A percentile compares a stretch with the other conserved stretches of the same genome.
These are phyloP conservation scores for Spisula subtruncata DNA, from an alignment of 2,888 invertebrate species.

Conservation along the genomic window DNA sequence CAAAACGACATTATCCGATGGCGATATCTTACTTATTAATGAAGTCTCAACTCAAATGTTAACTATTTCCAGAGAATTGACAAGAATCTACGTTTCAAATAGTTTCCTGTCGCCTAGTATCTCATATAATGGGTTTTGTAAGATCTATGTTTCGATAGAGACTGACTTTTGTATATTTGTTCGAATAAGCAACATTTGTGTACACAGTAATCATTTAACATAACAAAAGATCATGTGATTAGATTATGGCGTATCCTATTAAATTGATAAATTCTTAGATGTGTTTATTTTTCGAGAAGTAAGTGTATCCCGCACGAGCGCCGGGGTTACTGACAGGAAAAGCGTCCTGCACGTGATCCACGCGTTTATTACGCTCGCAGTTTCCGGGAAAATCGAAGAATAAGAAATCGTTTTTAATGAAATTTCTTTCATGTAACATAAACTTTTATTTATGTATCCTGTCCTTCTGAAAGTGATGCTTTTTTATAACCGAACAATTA, in stretches of 20 bases:
- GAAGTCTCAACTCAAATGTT: no score
- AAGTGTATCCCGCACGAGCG: not conserved
- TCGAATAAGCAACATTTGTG: constrained; percentile 21
- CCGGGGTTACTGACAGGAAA: constrained; percentile 5
- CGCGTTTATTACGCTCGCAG: not conserved
- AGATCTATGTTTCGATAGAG: constrained; percentile 4
- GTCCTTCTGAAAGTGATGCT: no score
- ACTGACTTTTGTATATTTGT: constrained; percentile 33
- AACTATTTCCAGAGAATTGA: no score
- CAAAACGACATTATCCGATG: no score
- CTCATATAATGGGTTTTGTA: not conserved
- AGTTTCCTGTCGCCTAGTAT: not conserved
- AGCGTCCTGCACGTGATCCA: not conserved
- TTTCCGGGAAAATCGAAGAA: not conserved
- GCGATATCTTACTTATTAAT: no score
- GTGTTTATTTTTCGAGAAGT: not conserved
- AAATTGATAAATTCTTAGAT: constrained; percentile 40
- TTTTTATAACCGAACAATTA: no score
- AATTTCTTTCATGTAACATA: no score
- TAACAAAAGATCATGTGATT: constrained; percentile 27
- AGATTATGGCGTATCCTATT: constrained; percentile 44
- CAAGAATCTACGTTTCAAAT: no score
- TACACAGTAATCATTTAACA: constrained; percentile 43
- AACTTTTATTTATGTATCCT: no score
- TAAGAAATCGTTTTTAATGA: no score